phyloP scores from a whole-genome alignment of 2,113 vertebrate genomes.

The Sterrhoptilus dennistouni region DNA sequence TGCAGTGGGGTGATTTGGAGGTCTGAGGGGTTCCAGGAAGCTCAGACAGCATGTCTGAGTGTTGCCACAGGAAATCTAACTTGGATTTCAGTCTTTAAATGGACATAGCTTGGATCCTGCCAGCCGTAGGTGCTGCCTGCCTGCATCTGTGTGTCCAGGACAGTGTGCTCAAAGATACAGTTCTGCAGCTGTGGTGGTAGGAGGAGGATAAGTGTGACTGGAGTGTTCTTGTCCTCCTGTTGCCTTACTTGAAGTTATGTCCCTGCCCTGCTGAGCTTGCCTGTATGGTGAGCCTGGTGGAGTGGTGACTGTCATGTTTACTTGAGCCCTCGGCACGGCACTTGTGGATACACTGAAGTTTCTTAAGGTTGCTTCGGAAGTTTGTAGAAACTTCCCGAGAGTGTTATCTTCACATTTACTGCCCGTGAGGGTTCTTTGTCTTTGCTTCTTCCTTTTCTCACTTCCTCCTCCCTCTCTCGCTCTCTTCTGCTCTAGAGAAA shows the following conservation, averaged over 20 bases:
- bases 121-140: not conserved
- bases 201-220: not conserved
- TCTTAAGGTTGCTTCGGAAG: not conserved
- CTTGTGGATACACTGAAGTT: not conserved
- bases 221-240: accelerated
- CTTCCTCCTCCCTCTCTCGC: not conserved
- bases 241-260: not conserved
- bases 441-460: conserved; percentile 37
- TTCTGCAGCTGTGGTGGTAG: accelerated
- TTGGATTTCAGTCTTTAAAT: not conserved
- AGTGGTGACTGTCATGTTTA: accelerated
- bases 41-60: not conserved
- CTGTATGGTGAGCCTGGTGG: not conserved
- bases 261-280: not conserved
- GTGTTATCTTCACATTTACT: not conserved
- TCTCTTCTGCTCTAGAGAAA: not conserved
- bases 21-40: not conserved
- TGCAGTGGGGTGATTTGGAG: not conserved
- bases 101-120: not conserved
- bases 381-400: not conserved
- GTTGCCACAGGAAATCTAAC: not conserved
- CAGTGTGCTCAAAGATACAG: not conserved
- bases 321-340: accelerated
- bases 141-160: not conserved
- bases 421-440: not conserved